phyloP scores from a whole-genome alignment of 2,113 vertebrate species.

The Proteles cristata region DNA sequence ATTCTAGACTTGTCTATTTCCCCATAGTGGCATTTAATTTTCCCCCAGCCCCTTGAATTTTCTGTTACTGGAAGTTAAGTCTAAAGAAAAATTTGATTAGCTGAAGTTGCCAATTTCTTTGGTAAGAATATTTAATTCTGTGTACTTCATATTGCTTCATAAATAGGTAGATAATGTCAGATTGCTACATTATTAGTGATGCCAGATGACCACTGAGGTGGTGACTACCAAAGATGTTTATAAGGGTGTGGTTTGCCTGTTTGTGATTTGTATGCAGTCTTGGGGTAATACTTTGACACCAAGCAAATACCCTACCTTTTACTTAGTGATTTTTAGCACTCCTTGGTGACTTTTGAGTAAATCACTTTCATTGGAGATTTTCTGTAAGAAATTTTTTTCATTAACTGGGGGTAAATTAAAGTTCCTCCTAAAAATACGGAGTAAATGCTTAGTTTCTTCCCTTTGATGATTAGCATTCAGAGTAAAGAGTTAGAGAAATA shows the following conservation, averaged over 20 bases:
- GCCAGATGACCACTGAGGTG: slow-evolving; percentile 17
- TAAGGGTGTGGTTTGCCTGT: background rate
- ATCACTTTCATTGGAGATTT: slow-evolving; percentile 51
- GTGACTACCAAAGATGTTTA: background rate
- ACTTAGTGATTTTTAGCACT: slow-evolving; percentile 40
- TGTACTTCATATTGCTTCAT: background rate
- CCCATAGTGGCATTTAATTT: background rate
- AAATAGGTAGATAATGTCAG: background rate
- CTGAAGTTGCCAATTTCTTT: slow-evolving; percentile 33
- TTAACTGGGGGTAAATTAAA: background rate
- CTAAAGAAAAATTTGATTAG: slow-evolving; percentile 39
- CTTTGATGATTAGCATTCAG: background rate
- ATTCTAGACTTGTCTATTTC: slow-evolving; percentile 14
- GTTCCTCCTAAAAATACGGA: slow-evolving; percentile 16
- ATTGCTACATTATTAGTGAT: background rate
- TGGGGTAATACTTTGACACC: background rate
- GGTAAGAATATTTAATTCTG: background rate
- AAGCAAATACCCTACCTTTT: slow-evolving; percentile 19
- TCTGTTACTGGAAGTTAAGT: slow-evolving; percentile 38
- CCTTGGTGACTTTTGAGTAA: background rate
- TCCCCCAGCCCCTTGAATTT: background rate
- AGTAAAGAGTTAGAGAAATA: slow-evolving; percentile 34
- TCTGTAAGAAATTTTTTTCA: slow-evolving; percentile 42
- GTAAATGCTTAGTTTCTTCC: slow-evolving; percentile 30
- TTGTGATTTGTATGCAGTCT: background rate